These are phyloP conservation scores for Lomographa bimaculata DNA, from an alignment of 2,888 invertebrate species.

Conservation along the genomic window DNA sequence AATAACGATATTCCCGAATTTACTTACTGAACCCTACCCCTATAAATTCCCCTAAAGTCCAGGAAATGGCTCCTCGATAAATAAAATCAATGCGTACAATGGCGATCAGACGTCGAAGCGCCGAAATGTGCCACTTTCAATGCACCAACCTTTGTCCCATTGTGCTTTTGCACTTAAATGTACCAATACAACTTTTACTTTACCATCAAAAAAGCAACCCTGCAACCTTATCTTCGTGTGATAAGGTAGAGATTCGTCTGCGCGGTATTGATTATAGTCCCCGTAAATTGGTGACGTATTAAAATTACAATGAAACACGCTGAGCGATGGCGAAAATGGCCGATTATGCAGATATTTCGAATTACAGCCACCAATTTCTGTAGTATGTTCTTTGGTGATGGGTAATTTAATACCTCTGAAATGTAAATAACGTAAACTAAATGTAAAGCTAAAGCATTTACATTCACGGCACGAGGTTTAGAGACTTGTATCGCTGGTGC, in stretches of 20 bases:
- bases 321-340: conserved; percentile 43
- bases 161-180: conserved; percentile 47
- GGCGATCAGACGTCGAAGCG: conserved; percentile 30
- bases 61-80: conserved; percentile 41
- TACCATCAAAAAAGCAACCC: conserved; percentile 1
- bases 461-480: no score
- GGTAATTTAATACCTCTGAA: no score
- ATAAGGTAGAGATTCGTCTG: conserved; percentile 13
- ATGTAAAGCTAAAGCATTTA: neutral
- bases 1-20: no score
- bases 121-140: conserved; percentile 48
- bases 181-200: conserved; percentile 32
- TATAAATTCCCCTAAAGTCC: conserved; percentile 28
- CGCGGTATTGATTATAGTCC: neutral
- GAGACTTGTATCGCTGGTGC: no score
- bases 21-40: conserved; percentile 1
- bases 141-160: conserved; percentile 48
- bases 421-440: no score
- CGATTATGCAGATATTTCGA: conserved; percentile 48
- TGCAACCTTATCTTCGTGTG: conserved; percentile 10
- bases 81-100: conserved; percentile 47
- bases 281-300: conserved; percentile 35
- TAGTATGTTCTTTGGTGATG: conserved; percentile 38
- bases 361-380: conserved; percentile 37
- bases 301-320: conserved; percentile 52